Base-by-base conservation (phyloP, 2,113 vertebrate species). In the Paradoxurus hermaphroditus region DNA sequence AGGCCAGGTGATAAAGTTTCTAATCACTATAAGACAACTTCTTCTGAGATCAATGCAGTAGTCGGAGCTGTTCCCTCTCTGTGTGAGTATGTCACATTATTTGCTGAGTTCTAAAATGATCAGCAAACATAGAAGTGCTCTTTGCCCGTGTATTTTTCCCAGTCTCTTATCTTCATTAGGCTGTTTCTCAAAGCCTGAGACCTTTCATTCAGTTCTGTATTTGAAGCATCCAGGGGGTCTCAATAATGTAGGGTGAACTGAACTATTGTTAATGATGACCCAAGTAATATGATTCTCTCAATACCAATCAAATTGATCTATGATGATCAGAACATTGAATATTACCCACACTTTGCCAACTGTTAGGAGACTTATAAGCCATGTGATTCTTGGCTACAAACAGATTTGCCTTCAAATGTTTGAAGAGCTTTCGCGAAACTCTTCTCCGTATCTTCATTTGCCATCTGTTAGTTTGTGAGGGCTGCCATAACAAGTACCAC, bases 41-140 rank as follows among this genome's bases (percentile, higher is more conserved):
- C 99, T 56, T 99, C 99, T 72, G 92, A 98, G 78, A 99, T 99
- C 53, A 98, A 94, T 41, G 98, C 99, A 1, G 91, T 97, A 23
- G 95, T 98, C 2, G 98, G 98, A 29, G 97, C 91, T 56, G 77
- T 81, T 15, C 75, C 97, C 59, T 15, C 98, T 88, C 44, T 95
- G 8, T 97, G 99, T 99, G 97, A 99, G 99, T 98, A 82, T 62
- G 90, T 46, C 36, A 31, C 10, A 1, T 41, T 36, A 29, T 31
- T n/a, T 73, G 51, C 70, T 39, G 36, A 72, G 31, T 77, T 89
- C 84, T 63, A 41, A 51, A 89, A 89, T 34, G 15, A 44, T 65
- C 34, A 72, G 49, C 7, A 81, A 68, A 56, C 9, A 1, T 29
- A 5, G 36, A 77, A 78, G 39, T 1, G 4, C n/a, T 27, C 39